These are phyloP conservation scores for Synaphobranchus kaupii DNA, from an alignment of 2,797 vertebrate species.

Conservation along the genomic window DNA sequence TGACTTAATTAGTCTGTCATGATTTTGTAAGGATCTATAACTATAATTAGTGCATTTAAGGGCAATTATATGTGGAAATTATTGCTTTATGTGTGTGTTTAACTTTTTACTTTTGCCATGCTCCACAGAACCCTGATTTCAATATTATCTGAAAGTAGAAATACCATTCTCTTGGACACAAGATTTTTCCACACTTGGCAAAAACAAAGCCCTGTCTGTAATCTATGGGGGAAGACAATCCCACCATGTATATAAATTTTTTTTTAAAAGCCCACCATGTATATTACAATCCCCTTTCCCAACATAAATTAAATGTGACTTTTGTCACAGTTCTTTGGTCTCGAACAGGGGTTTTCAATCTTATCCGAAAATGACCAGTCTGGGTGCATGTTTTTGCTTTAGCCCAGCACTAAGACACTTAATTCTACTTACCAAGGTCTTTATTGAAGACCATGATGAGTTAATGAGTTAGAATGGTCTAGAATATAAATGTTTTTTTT, in stretches of 20 bases:
- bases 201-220: neutral
- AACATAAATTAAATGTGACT: constrained; percentile 29
- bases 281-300: neutral
- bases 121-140: neutral
- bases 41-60: neutral
- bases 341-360: neutral
- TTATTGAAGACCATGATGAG: too few species aligned
- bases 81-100: neutral
- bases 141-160: neutral
- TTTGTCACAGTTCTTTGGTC: constrained; percentile 24
- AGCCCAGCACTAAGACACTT: too few species aligned
- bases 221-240: neutral
- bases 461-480: neutral
- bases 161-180: constrained; percentile 1
- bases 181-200: neutral
- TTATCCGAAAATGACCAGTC: too few species aligned
- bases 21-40: too few species aligned
- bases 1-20: too few species aligned
- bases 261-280: neutral
- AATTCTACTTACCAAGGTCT: too few species aligned
- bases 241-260: neutral
- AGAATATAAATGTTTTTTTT: neutral
- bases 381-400: too few species aligned
- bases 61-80: too few species aligned
- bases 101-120: neutral